These are phyloP conservation scores for Cantharis flavilabris DNA, from an alignment of 2,888 invertebrate species.

Conservation along the genomic window DNA sequence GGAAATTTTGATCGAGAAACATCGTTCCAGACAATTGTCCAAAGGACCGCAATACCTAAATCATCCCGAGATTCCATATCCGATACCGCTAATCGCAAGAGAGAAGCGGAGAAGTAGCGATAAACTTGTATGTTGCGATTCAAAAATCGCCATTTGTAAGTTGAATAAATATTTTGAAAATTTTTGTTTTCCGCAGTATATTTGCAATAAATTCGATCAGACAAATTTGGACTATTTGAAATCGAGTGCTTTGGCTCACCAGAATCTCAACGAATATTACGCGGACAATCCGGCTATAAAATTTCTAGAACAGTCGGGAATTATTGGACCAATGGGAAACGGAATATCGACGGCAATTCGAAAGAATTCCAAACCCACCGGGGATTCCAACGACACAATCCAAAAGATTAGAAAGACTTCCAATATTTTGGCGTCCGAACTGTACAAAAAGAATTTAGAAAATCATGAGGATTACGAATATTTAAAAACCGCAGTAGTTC, in stretches of 20 bases:
- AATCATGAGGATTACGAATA: slow-evolving; percentile 50
- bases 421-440: slow-evolving; percentile 40
- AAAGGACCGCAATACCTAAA: slow-evolving; percentile 41
- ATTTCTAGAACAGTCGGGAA: slow-evolving; percentile 53
- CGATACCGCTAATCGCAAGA: slow-evolving; percentile 38
- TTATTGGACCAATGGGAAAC: slow-evolving; percentile 53
- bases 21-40: slow-evolving; percentile 4
- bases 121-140: slow-evolving; percentile 30
- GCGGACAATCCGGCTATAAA: slow-evolving; percentile 47
- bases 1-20: slow-evolving; percentile 6
- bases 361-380: slow-evolving; percentile 42
- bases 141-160: slow-evolving; percentile 10
- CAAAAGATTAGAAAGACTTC: slow-evolving; percentile 46
- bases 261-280: slow-evolving; percentile 33
- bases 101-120: slow-evolving; percentile 37
- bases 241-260: slow-evolving; percentile 45
- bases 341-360: slow-evolving; percentile 42
- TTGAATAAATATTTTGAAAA: slow-evolving; percentile 2
- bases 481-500: slow-evolving; percentile 53
- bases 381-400: slow-evolving; percentile 40
- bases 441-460: slow-evolving; percentile 39
- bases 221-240: slow-evolving; percentile 47
- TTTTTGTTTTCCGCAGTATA: slow-evolving; percentile 20
- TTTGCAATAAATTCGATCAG: slow-evolving; percentile 26
- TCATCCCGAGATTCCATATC: slow-evolving; percentile 53